phyloP scores from a whole-genome alignment of 2,797 vertebrate species.

The Apogon hyalosoma region DNA sequence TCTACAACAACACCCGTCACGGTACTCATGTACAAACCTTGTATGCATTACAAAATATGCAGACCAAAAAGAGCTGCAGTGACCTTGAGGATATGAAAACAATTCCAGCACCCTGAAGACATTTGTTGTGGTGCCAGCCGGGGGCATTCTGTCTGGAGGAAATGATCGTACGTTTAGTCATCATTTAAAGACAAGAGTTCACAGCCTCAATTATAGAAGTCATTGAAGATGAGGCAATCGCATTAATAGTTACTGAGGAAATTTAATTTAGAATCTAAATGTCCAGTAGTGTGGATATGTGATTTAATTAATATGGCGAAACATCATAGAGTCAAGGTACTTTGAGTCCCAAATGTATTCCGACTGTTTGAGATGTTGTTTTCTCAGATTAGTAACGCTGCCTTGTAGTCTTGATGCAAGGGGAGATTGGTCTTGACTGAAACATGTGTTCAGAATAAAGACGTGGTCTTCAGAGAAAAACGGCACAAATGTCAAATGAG shows the following conservation, averaged over 20 bases:
- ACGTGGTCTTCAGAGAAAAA: constrained; percentile 40
- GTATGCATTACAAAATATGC: constrained; percentile 3
- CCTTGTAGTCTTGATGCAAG: constrained; percentile 31
- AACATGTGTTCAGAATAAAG: constrained; percentile 62
- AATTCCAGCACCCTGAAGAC: not conserved
- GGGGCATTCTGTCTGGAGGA: constrained; percentile 23
- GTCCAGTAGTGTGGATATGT: constrained; percentile 16
- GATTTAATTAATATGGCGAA: constrained; percentile 57
- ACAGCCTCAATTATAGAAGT: constrained; percentile 32
- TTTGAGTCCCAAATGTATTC: constrained; percentile 40
- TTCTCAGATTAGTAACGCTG: constrained; percentile 47
- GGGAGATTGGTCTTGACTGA: constrained; percentile 41
- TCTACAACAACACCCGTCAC: constrained; percentile 8
- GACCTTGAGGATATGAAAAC: not conserved
- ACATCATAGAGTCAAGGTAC: constrained; percentile 44
- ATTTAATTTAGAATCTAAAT: constrained; percentile 43
- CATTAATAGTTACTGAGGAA: constrained; percentile 31
- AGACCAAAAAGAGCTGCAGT: not conserved
- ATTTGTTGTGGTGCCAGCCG: not conserved
- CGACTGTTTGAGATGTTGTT: constrained; percentile 23
- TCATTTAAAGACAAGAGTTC: constrained; percentile 20
- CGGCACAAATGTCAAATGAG: constrained; percentile 51
- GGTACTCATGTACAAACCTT: constrained; percentile 5
- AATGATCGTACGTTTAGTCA: constrained; percentile 19
- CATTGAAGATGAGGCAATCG: constrained; percentile 34